Evolutionary conservation across 1,140 invertebrate species (phyloP).

Genomic region (Pomacea maculata): DNA sequence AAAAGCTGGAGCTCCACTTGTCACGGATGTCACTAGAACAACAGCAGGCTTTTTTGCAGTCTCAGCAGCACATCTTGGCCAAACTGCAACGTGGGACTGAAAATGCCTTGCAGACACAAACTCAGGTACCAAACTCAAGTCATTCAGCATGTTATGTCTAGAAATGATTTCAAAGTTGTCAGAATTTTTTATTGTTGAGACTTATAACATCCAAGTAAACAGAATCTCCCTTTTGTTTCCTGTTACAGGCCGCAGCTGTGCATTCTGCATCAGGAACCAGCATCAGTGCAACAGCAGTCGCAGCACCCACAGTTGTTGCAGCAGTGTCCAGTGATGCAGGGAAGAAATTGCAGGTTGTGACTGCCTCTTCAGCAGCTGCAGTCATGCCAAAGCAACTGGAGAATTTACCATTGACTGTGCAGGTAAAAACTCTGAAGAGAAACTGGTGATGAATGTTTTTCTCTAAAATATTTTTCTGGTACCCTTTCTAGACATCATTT

Average conservation of each 20-base stretch:
- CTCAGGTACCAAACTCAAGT: too few species aligned
- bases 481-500: too few species aligned
- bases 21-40: slow-evolving; percentile 54
- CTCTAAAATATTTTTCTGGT: too few species aligned
- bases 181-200: too few species aligned
- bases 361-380: too few species aligned
- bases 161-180: too few species aligned
- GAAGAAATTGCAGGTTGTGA: background rate
- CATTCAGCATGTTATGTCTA: too few species aligned
- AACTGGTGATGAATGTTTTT: background rate
- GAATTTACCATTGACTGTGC: slow-evolving; percentile 30
- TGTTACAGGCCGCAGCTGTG: slow-evolving; percentile 26
- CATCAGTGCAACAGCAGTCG: background rate
- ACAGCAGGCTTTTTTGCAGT: slow-evolving; percentile 45
- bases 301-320: background rate
- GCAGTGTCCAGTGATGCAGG: slow-evolving; percentile 2
- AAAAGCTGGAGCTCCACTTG: slow-evolving; percentile 49
- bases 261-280: slow-evolving; percentile 23
- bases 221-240: too few species aligned
- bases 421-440: slow-evolving; percentile 8
- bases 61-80: slow-evolving; percentile 42
- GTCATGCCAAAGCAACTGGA: background rate
- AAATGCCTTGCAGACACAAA: background rate
- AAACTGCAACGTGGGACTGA: slow-evolving; percentile 41
- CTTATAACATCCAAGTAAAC: too few species aligned